These are phyloP conservation scores for Astatoreochromis straeleni DNA, from an alignment of 2,113 vertebrate genomes.

Conservation along the genomic window DNA sequence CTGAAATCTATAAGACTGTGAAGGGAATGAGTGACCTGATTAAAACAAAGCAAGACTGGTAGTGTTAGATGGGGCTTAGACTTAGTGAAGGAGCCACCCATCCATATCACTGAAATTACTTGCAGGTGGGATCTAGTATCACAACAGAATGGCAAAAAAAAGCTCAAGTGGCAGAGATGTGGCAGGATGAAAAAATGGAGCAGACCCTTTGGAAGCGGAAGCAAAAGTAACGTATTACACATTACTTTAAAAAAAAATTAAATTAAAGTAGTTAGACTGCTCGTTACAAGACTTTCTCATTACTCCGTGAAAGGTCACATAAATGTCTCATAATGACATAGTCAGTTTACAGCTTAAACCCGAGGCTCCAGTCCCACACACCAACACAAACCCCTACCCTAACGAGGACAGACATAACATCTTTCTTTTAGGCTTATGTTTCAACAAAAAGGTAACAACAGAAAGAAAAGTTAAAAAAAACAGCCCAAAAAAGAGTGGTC, in stretches of 20 bases:
- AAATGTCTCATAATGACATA: background rate
- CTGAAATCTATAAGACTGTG: background rate
- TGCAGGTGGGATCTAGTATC: background rate
- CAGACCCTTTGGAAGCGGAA: background rate
- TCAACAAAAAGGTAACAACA: background rate
- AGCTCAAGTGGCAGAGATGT: background rate
- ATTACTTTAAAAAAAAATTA: rapidly evolving
- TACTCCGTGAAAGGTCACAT: background rate
- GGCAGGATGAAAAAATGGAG: background rate
- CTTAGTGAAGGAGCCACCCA: background rate
- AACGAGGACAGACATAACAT: background rate
- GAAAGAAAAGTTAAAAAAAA: background rate
- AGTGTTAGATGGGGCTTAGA: background rate
- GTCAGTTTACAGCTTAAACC: background rate
- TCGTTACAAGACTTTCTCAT: background rate
- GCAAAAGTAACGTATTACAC: background rate
- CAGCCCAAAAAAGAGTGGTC: background rate
- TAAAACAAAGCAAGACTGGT: background rate
- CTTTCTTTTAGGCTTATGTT: background rate
- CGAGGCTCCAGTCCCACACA: background rate
- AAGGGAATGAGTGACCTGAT: background rate
- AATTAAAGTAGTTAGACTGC: background rate
- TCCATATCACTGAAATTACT: background rate
- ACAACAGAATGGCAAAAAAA: background rate
- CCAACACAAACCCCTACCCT: background rate